A percentile compares a stretch with the other conserved stretches of the same genome.
Conservation (phyloP, 1,140 invertebrate genomes). For the Vanessa atalanta region DNA sequence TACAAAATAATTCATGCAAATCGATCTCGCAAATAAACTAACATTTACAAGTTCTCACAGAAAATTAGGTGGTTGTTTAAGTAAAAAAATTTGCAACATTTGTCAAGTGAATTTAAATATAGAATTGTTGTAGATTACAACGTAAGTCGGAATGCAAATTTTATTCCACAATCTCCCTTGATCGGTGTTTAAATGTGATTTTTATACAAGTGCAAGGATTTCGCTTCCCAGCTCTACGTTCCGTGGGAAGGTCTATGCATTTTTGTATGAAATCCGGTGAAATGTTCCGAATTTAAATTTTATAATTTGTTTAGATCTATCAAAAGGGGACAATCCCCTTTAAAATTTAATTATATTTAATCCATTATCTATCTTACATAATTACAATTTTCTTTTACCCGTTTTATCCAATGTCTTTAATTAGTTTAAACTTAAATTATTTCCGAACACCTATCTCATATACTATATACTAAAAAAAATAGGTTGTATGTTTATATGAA, state of each 20-base stretch:
- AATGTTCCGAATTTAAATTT: conserved; percentile 11
- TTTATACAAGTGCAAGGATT: conserved; percentile 66
- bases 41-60: conserved; percentile 45
- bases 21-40: conserved; percentile 24
- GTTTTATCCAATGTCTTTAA: too few relatives aligned
- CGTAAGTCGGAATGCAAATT: conserved; percentile 59
- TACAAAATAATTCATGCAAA: conserved; percentile 8
- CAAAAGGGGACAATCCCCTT: too few relatives aligned
- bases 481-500: neutral
- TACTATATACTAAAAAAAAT: too few relatives aligned
- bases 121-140: conserved; percentile 53
- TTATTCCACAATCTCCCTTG: conserved; percentile 53
- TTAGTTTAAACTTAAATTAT: too few relatives aligned
- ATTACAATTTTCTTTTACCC: too few relatives aligned
- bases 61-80: conserved; percentile 53
- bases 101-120: conserved; percentile 65
- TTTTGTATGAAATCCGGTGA: conserved; percentile 8
- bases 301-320: neutral
- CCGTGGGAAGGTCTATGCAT: conserved; percentile 34
- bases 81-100: conserved; percentile 61
- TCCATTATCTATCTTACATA: too few relatives aligned
- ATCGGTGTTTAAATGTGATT: conserved; percentile 64
- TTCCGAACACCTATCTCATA: too few relatives aligned
- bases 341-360: neutral
- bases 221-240: conserved; percentile 34